These are phyloP conservation scores for Edolisoma coerulescens DNA, from an alignment of 2,113 vertebrate species.

Conservation along the genomic window DNA sequence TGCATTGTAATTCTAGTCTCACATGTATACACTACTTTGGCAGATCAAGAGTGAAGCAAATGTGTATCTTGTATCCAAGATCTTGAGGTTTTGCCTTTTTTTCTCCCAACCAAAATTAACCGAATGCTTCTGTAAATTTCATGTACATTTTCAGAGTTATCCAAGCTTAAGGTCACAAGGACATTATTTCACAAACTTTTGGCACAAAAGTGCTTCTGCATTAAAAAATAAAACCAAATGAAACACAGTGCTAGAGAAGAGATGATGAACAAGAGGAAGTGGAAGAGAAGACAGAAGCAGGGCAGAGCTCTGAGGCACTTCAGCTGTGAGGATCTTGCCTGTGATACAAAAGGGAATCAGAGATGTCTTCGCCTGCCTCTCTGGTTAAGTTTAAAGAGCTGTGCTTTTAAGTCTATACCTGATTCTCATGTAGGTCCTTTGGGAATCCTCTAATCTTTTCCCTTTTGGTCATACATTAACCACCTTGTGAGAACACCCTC, in stretches of 20 bases:
- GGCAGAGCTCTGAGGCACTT: slow-evolving; percentile 24
- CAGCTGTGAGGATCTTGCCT: not conserved
- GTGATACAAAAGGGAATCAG: not conserved
- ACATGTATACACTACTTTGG: not conserved
- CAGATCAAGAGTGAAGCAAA: not conserved
- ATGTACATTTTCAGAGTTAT: not conserved
- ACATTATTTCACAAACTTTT: not conserved
- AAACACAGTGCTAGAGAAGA: not conserved
- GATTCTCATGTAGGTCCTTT: not conserved
- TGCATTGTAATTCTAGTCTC: not conserved
- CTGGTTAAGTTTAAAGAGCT: not conserved
- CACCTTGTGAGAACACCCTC: not conserved
- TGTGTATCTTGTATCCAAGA: not conserved
- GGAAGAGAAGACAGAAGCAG: slow-evolving; percentile 18
- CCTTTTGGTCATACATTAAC: not conserved
- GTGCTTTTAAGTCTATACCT: not conserved
- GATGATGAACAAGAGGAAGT: not conserved
- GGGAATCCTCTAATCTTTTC: not conserved
- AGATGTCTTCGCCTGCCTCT: not conserved
- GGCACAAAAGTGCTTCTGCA: not conserved
- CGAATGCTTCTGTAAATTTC: not conserved
- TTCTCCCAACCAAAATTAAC: not conserved
- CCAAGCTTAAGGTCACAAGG: not conserved
- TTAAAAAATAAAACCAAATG: not conserved
- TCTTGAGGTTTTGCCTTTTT: not conserved